Conservation (phyloP, 2,888 invertebrate species). For the Eretmocerus hayati region DNA sequence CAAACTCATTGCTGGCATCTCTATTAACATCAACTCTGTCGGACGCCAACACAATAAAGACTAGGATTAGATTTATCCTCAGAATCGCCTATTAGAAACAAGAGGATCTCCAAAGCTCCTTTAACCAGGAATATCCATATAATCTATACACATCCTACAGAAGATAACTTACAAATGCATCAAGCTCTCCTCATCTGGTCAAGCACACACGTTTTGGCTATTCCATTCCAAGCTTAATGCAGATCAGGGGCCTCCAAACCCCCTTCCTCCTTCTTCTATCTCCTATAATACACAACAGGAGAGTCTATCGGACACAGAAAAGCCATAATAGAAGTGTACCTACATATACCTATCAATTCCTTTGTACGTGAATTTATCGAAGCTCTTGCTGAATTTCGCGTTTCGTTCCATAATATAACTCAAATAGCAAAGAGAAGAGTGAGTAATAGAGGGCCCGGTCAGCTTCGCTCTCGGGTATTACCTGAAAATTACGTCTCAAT, state of each 20-base stretch:
- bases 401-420: conserved; percentile 44
- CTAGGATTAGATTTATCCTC: no score
- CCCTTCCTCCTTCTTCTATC: background rate
- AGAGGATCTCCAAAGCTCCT: no score
- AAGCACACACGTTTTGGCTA: background rate
- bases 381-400: conserved; percentile 21
- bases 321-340: conserved; percentile 22
- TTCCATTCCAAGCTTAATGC: conserved; percentile 38
- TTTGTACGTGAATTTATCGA: no score
- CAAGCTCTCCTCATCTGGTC: background rate
- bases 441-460: background rate
- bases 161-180: conserved; percentile 16
- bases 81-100: no score
- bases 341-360: no score
- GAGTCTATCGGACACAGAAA: background rate
- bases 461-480: conserved; percentile 36
- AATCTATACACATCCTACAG: no score
- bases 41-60: no score
- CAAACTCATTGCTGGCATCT: no score
- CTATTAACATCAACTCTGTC: no score
- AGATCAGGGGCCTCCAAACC: conserved; percentile 36
- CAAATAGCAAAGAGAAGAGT: no score
- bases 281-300: background rate
- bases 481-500: conserved; percentile 48
- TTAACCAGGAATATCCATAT: no score